Evolutionary conservation across 2,113 vertebrate species (phyloP), one percentile per base, ranked within the genome.

Genomic region (Anseranas semipalmata): DNA sequence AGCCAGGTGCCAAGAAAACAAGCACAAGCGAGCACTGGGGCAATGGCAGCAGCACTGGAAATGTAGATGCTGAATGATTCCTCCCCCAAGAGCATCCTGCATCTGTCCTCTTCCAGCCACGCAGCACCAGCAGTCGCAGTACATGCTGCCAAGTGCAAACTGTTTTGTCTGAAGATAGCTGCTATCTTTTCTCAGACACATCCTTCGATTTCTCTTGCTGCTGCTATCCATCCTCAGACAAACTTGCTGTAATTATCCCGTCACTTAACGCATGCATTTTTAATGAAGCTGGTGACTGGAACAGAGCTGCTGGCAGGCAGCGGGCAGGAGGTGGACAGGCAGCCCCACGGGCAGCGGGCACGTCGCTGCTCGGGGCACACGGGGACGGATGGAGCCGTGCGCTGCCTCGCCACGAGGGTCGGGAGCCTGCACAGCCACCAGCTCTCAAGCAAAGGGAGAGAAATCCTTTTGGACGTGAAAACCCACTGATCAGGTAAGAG

Each of bases 191-290:
- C 91, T 82, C 70, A 94, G 78, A 48, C 43, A 43, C 25, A 8
- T 72, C 56, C 89, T 66, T 8, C 66, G n/a, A 17, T 30, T 79
- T 39, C 53, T 91, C 73, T 78, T 0, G 0, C 70, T 85, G 87
- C 87, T 60, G 75, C 89, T 85, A 50, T 33, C 85, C 77, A 45
- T 83, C 37, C 80, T 71, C 68, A 85, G 92, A 89, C 50, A 78
- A 85, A 87, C 67, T 48, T 56, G 67, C 86, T 27, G n/a, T 70
- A 96, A 97, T 83, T 73, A 87, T 87, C 83, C 74, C 79, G 55
- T 72, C 7, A 15, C 33, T 96, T 62, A 80, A 33, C 18, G 10
- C 65, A 62, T 63, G 41, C 28, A 90, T 94, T 95, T 95, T 95
- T 89, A 95, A 96, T 75, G 45, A 91, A 39, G 16, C 15, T 65